Percentiles rank a stretch among this genome's conserved stretches.
phyloP scores from a whole-genome alignment of 2,113 vertebrate genomes.

The Pitta sordida region DNA sequence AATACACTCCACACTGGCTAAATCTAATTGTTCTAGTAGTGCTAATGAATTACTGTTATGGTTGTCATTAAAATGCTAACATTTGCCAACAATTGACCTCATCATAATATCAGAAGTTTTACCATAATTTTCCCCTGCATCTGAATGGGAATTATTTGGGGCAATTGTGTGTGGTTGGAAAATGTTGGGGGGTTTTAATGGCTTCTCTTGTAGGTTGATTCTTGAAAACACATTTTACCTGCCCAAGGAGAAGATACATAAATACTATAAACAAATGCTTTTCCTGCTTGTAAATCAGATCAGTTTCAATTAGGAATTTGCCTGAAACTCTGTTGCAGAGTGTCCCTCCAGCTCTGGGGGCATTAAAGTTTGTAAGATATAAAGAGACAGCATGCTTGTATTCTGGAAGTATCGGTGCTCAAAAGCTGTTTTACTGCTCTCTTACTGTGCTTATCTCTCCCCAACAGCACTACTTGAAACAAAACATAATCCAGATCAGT shows the following conservation, averaged over 20 bases:
- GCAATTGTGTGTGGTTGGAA: slow-evolving; percentile 25
- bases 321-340: background rate
- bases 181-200: background rate
- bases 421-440: background rate
- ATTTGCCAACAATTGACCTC: background rate
- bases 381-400: background rate
- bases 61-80: slow-evolving; percentile 7
- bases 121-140: slow-evolving; percentile 2
- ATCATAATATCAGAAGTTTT: background rate
- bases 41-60: background rate
- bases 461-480: slow-evolving; percentile 20
- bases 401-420: background rate
- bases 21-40: background rate
- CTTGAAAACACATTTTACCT: slow-evolving; percentile 25
- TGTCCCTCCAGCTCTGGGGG: background rate
- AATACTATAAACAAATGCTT: slow-evolving; percentile 28
- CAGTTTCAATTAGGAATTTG: slow-evolving; percentile 26
- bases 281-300: slow-evolving; percentile 13
- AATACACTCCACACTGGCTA: background rate
- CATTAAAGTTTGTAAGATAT: background rate
- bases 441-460: slow-evolving; percentile 15
- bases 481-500: slow-evolving; percentile 40
- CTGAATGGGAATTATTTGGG: slow-evolving; percentile 40
- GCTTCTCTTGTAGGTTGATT: slow-evolving; percentile 18
- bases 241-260: background rate